phyloP scores from a whole-genome alignment of 1,140 invertebrate genomes.

The Brachionus paranguensis region DNA sequence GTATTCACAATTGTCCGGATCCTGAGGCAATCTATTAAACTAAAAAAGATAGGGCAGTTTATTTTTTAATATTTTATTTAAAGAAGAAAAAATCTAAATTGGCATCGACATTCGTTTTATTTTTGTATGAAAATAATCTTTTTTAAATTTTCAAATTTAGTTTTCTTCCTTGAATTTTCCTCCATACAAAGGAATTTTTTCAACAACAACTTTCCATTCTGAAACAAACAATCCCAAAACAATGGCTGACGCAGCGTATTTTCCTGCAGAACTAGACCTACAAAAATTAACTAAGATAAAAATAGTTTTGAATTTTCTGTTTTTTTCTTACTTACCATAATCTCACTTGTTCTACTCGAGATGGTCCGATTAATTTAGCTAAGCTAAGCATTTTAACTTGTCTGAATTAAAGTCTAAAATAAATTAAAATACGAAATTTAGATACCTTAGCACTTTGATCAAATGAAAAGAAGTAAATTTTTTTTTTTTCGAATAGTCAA shows the following conservation, averaged over 20 bases:
- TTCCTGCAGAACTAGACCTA: not conserved
- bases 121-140: not conserved
- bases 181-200: constrained; percentile 27
- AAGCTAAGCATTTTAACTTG: not conserved
- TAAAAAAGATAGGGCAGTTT: not conserved
- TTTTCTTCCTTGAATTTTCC: constrained; percentile 36
- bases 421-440: not conserved
- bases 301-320: not conserved
- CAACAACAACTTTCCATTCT: constrained; percentile 33
- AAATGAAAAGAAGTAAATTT: not conserved
- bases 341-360: constrained; percentile 17
- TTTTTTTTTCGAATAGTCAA: not conserved
- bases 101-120: constrained; percentile 26
- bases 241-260: not conserved
- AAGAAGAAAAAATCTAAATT: not conserved
- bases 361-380: constrained; percentile 3
- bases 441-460: not conserved
- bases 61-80: not conserved
- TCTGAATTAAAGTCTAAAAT: not conserved
- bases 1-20: not conserved
- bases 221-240: constrained; percentile 24
- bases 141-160: not conserved
- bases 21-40: not conserved
- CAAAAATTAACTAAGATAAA: not conserved
- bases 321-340: constrained; percentile 10